Evolutionary conservation across 2,888 invertebrate species (phyloP).

Genomic region (Brachylomia viminalis): DNA sequence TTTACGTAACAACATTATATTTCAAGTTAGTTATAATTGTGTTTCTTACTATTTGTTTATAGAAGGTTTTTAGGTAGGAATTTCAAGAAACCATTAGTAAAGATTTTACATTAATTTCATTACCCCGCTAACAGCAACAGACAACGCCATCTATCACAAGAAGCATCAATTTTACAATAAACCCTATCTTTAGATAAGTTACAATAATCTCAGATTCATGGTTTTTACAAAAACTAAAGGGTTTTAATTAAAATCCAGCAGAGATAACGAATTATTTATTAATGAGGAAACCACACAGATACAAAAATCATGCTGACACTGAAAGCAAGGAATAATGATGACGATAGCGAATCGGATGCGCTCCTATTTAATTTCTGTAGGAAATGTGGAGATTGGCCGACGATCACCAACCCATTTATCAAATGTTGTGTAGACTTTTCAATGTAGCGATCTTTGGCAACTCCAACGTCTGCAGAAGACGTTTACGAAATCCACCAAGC

Average conservation of each 20-base stretch:
- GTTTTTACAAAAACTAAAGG: not conserved
- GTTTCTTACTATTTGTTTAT: not conserved
- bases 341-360: not conserved
- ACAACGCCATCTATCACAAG: not conserved
- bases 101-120: not conserved
- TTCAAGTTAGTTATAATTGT: not conserved
- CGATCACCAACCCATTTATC: too few species aligned
- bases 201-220: not conserved
- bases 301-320: not conserved
- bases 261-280: not conserved
- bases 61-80: too few species aligned
- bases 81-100: not conserved
- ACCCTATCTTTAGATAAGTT: not conserved
- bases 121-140: not conserved
- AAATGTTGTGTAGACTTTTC: not conserved
- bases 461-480: not conserved
- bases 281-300: not conserved
- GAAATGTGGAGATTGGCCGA: not conserved
- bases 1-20: not conserved
- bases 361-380: not conserved
- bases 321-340: not conserved
- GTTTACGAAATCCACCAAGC: slow-evolving; percentile 26
- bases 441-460: not conserved
- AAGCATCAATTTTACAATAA: not conserved
- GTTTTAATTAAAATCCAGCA: not conserved